Base-by-base conservation (phyloP, 2,113 vertebrate species). In the Chroicocephalus ridibundus region DNA sequence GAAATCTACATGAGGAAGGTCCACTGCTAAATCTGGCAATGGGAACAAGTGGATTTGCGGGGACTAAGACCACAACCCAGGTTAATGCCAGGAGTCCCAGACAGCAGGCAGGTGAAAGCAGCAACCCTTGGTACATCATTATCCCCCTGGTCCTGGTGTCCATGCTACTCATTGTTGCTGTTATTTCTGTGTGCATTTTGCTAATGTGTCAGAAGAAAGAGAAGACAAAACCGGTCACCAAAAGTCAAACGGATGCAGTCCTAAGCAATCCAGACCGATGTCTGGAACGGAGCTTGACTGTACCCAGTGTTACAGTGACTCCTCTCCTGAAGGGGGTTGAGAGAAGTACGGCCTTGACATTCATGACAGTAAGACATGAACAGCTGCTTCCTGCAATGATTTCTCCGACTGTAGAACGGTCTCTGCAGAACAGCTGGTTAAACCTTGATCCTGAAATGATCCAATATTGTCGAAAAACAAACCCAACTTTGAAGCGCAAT, bases 271-370 rank as follows among this genome's bases (percentile, higher is more conserved):
- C 94, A 47, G 94, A 96, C 89, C 74, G 9, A 15, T 96, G 93
- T 61, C 57, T 96, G 27, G 98, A 99, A 89, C 96, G 95, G 82
- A 98, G 98, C 80, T 34, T 96, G 60, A 85, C 98, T 5, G 84
- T 99, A 75, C 99, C 99, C 36, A 94, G 95, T 1, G 99, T 99
- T 80, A 99, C 97, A 5, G 98, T 99, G 93, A 99, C 98, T 21
- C 98, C 98, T 68, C 96, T 99, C 42, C 96, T 92, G 60, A 97
- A 98, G 89, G 97, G 46, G 15, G 51, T 79, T 47, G 85, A 94
- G 38, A 79, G 26, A 40, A 58, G 15, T 49, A 89, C 96, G 14
- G 54, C 92, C 18, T 98, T 98, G 84, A 86, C 98, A 5, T 85
- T 96, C 12, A 6, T 93, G 22, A 58, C 93, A 27, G 94, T 93